Conservation (phyloP, 2,113 vertebrate genomes). For the Tauraco erythrolophus region DNA sequence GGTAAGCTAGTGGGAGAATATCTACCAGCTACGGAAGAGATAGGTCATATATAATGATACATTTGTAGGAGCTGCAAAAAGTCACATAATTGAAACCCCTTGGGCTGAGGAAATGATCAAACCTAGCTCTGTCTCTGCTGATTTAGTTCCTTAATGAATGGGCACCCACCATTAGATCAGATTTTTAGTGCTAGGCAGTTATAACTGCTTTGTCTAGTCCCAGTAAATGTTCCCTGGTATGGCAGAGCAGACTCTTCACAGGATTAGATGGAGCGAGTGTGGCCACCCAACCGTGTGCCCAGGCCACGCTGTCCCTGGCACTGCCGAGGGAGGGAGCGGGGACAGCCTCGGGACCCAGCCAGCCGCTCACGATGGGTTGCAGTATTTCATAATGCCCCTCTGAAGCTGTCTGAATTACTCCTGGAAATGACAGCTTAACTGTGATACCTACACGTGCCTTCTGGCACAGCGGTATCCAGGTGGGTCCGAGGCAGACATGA, state of each 20-base stretch:
- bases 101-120: neutral
- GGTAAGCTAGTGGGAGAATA: neutral
- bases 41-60: neutral
- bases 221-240: rapidly evolving
- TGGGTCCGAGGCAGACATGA: rapidly evolving
- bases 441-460: rapidly evolving
- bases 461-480: rapidly evolving
- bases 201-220: neutral
- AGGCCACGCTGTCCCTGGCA: neutral
- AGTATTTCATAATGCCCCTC: rapidly evolving
- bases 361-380: rapidly evolving
- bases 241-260: neutral
- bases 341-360: neutral
- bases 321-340: neutral
- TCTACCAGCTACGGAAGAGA: neutral
- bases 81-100: neutral
- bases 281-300: rapidly evolving
- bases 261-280: rapidly evolving
- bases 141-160: neutral
- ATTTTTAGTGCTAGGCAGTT: neutral
- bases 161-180: neutral
- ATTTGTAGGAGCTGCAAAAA: neutral
- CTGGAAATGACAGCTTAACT: neutral
- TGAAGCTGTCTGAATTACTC: neutral
- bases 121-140: neutral